Evolutionary conservation across 2,113 vertebrate genomes (phyloP), one percentile per base, ranked within the genome.

Genomic region (Struthidea cinerea): DNA sequence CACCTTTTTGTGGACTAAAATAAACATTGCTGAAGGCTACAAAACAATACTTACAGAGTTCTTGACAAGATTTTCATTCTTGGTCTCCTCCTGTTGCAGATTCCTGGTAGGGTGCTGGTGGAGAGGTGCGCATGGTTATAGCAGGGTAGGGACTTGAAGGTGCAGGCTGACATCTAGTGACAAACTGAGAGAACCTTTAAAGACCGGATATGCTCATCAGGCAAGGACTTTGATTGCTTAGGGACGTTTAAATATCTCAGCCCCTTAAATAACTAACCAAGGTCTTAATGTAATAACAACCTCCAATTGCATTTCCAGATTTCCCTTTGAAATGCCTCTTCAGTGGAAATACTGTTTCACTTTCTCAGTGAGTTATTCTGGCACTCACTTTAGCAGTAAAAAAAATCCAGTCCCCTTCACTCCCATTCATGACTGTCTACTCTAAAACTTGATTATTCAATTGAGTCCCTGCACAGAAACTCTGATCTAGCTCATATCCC

Each of bases 111-210:
- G 39, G 6, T 11, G 33, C 41, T 63, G 26, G 32, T 28, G 14
- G 11, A 46, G 53, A 55, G 35, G 30, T 22, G 18, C n/a, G 5
- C 20, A 2, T 39, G 4, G 18, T 52, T 46, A 3, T 17, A 7
- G 50, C 35, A 9, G 20, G 30, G 6, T 33, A n/a, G 42, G 21
- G 14, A 80, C 33, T 11, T 0, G 15, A 92, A 89, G 87, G 77
- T 69, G 65, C 69, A 95, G 87, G n/a, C 91, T 95, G 95, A 96
- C 95, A 95, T 71, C 95, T 97, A 97, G 95, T 91, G 95, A 93
- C 93, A 84, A 68, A 80, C 50, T 78, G 49, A 41, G 65, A 47
- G 65, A 97, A 87, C 30, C 35, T 55, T 46, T 26, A 80, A 65
- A 80, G 35, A 26, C 16, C 7, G 8, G 41, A 49, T 52, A 56